A percentile compares a stretch with the other conserved stretches of the same genome.
These are phyloP conservation scores for Gobio occitaniae DNA, from an alignment of 2,797 vertebrate species.

Conservation along the genomic window DNA sequence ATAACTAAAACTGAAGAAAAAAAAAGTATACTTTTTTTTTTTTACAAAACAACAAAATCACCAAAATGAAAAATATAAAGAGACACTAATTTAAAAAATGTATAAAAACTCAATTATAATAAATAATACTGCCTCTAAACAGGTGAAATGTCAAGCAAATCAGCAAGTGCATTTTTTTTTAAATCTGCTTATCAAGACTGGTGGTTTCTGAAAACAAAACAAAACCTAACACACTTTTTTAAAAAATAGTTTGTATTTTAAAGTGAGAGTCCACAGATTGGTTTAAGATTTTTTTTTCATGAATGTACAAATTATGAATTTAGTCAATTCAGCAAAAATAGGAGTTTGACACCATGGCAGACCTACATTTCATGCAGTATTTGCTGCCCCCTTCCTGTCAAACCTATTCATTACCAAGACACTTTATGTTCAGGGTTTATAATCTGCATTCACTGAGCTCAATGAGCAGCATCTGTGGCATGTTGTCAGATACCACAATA, in stretches of 20 bases:
- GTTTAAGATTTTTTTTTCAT: not conserved
- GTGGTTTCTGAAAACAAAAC: not conserved
- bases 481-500: not conserved
- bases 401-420: not conserved
- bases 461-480: not conserved
- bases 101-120: not conserved
- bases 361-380: not conserved
- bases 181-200: not conserved
- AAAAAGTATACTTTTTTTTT: too few relatives aligned
- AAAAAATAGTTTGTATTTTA: not conserved
- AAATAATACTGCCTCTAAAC: not conserved
- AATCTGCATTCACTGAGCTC: not conserved
- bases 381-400: slow-evolving; percentile 41
- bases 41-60: not conserved
- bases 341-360: not conserved
- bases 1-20: not conserved
- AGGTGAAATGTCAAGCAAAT: not conserved
- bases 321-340: not conserved
- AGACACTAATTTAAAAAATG: not conserved
- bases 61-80: not conserved
- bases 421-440: not conserved
- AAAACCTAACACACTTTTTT: not conserved
- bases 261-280: not conserved
- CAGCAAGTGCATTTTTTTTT: not conserved
- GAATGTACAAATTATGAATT: not conserved